A percentile compares a stretch with the other conserved stretches of the same genome.
phyloP scores from a whole-genome alignment of 1,140 invertebrate species.

The Nasonia longicornis region DNA sequence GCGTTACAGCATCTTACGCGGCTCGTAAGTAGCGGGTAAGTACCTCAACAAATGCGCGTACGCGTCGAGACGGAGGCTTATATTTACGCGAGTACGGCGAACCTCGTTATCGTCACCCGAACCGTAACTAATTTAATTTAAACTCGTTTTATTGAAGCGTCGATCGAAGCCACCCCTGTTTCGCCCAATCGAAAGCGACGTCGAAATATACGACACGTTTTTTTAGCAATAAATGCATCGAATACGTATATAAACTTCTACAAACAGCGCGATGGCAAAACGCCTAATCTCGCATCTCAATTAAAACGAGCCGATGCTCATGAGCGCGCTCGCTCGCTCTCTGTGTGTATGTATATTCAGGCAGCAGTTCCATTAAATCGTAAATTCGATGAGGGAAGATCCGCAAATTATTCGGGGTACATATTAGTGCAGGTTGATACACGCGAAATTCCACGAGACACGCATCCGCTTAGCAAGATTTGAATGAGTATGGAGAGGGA shows the following conservation, averaged over 20 bases:
- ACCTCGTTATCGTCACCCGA: constrained; percentile 20
- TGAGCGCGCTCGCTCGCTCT: not conserved
- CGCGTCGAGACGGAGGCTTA: not conserved
- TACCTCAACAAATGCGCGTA: not conserved
- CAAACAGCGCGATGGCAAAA: not conserved
- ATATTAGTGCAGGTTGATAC: not conserved
- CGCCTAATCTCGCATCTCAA: not conserved
- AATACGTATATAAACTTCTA: not conserved
- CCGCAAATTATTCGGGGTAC: not conserved
- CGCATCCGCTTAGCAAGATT: too few relatives aligned
- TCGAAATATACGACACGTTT: constrained; percentile 52
- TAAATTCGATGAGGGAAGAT: not conserved
- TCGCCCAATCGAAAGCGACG: constrained; percentile 6
- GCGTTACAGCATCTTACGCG: too few relatives aligned
- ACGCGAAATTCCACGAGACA: too few relatives aligned
- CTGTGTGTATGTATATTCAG: not conserved
- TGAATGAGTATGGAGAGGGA: too few relatives aligned
- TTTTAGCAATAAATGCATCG: not conserved
- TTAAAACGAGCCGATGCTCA: not conserved
- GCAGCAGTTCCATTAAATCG: not conserved
- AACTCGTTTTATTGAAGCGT: constrained; percentile 49
- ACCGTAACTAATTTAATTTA: constrained; percentile 64
- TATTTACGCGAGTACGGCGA: not conserved
- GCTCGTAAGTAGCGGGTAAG: not conserved
- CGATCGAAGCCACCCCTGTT: not conserved